Evolutionary conservation across 1,140 invertebrate genomes (phyloP).

Genomic region (Brachionus manjavacas): DNA sequence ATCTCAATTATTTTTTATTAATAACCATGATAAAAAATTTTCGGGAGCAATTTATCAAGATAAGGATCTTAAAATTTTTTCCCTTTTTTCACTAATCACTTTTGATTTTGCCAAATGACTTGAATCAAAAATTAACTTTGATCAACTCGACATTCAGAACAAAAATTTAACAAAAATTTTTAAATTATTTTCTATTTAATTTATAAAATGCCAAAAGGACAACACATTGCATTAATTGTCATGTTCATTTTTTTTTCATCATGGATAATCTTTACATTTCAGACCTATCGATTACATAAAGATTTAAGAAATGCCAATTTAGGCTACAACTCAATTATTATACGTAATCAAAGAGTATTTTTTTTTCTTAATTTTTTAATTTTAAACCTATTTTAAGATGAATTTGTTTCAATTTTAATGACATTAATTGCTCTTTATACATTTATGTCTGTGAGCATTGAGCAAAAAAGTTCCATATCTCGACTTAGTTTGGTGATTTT

Average conservation of each 20-base stretch:
- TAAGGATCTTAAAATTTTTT: too few species aligned
- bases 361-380: neutral
- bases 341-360: neutral
- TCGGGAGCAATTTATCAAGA: too few species aligned
- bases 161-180: neutral
- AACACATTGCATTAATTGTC: neutral
- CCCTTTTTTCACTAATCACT: too few species aligned
- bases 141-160: neutral
- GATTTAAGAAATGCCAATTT: neutral
- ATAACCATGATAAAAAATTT: too few species aligned
- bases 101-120: too few species aligned
- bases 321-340: neutral
- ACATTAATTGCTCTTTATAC: neutral
- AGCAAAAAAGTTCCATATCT: neutral
- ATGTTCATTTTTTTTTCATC: neutral
- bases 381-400: neutral
- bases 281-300: neutral
- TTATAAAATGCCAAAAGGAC: neutral
- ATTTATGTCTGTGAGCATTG: neutral
- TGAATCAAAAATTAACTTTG: neutral
- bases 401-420: neutral
- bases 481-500: neutral
- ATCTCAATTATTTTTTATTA: too few species aligned
- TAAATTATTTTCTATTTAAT: neutral
- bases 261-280: neutral